phyloP scores from a whole-genome alignment of 2,797 vertebrate species.

The Loris lydekkerianus region DNA sequence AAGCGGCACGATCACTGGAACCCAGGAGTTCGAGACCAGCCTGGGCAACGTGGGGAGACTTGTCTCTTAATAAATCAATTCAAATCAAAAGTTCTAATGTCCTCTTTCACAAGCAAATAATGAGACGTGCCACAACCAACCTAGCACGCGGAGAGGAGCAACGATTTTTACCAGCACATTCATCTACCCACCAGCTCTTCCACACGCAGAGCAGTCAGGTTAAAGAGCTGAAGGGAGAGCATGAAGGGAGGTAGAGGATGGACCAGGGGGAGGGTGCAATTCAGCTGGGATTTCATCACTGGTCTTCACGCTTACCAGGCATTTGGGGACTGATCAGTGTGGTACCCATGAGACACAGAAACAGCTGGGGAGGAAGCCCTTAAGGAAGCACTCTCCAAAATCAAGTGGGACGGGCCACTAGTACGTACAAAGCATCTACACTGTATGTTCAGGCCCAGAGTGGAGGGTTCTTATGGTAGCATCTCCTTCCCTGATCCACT shows the following conservation, averaged over 20 bases:
- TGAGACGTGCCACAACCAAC: not conserved
- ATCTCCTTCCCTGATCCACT: not conserved
- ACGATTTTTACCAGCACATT: not conserved
- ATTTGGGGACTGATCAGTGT: constrained; percentile 43
- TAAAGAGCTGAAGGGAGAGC: not conserved
- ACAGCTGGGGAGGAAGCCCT: constrained; percentile 15
- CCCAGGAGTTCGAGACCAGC: not conserved
- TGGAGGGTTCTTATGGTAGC: not conserved
- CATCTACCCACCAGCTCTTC: not conserved
- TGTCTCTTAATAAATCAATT: not conserved
- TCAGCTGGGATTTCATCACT: not conserved
- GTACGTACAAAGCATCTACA: not conserved
- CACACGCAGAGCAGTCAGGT: accelerated
- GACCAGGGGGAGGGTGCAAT: accelerated
- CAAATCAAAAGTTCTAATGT: not conserved
- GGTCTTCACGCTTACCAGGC: constrained; percentile 50
- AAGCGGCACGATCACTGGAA: not conserved
- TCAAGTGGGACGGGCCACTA: not conserved
- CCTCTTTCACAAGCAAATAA: constrained; percentile 50
- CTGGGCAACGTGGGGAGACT: not conserved
- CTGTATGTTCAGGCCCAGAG: not conserved
- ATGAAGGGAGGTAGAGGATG: not conserved
- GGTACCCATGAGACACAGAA: not conserved
- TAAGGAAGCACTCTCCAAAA: not conserved
- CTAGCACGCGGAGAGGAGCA: accelerated